Percentiles rank a stretch among this genome's conserved stretches.
Evolutionary conservation across 2,888 invertebrate genomes (phyloP).

Genomic region (Patella pellucida): DNA sequence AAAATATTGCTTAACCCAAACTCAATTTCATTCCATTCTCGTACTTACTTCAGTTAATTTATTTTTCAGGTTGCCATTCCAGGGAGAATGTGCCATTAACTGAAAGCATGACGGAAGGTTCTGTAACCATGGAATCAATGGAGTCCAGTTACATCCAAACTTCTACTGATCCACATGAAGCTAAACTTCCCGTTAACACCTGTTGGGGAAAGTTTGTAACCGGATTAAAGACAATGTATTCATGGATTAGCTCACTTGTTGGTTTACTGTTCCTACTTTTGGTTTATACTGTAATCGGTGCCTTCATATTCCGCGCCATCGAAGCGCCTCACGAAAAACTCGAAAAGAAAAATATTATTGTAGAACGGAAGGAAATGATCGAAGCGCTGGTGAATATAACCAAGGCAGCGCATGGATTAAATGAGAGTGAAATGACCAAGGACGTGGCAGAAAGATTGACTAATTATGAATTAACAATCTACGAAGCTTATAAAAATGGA

Average conservation of each 20-base stretch:
- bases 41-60: too few species aligned
- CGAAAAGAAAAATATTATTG: conserved; percentile 88
- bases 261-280: conserved; percentile 84
- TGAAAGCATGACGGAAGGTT: conserved; percentile 27
- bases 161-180: conserved; percentile 16
- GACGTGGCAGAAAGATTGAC: conserved; percentile 77
- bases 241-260: conserved; percentile 65
- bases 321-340: conserved; percentile 89
- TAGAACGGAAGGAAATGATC: conserved; percentile 84
- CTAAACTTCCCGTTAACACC: not conserved
- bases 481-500: conserved; percentile 86
- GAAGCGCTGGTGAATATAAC: conserved; percentile 81
- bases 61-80: not conserved
- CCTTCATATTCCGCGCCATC: conserved; percentile 82
- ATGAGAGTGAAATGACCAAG: conserved; percentile 54
- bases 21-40: too few species aligned
- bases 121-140: conserved; percentile 20
- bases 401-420: conserved; percentile 15
- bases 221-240: not conserved
- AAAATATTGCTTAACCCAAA: too few species aligned
- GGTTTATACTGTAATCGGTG: conserved; percentile 86
- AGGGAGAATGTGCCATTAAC: conserved; percentile 24
- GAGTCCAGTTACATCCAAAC: conserved; percentile 13
- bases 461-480: conserved; percentile 88
- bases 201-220: not conserved